Base-by-base conservation (phyloP, 1,140 invertebrate species). In the Panagrolaimus sp. region DNA sequence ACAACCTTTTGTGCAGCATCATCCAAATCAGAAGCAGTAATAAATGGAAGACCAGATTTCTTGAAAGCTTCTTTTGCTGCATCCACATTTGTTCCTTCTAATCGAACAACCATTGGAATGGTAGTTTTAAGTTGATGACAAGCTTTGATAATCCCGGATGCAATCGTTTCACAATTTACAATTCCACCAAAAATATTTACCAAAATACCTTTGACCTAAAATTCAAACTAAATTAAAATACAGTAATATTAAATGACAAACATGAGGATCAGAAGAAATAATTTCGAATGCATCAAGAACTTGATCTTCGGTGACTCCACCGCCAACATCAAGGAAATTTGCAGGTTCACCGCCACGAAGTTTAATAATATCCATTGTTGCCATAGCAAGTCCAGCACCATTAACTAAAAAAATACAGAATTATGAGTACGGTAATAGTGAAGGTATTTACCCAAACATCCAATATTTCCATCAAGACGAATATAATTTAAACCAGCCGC, bases 301-400 rank as follows among this genome's bases (percentile, higher is more conserved):
- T 85, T 93, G 91, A 67, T 84, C 73, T 26, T 93, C 89, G 26
- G 92, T 91, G n/a, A 94, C 94, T 67, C 92, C 91, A 73, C 94
- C 94, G 44, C 94, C 94, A 63, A 97, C 91, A 84, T 97, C 94
- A 17, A 97, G 84, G 84, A 97, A 98, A 84, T 97, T 97, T 0
- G 94, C 94, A 15, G 94, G 94, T 77, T 89, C 89, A 46, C 94
- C 94, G 48, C 93, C 93, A 66, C 84, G 76, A 48, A 84, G 65
- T 62, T 84, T 84, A 67, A 83, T 84, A n/a, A 83, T 84, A 70
- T 84, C 83, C 83, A 83, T 79, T 93, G 69, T 75, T 43, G 93
- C 94, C 94, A 97, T 97, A 8, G 94, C 94, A n/a, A 98, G 85
- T 28, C 94, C 94, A 73, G 94, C 94, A 24, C 94, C 94, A 86